Evolutionary conservation across 2,797 vertebrate genomes (phyloP).

Genomic region (Lerista edwardsae): DNA sequence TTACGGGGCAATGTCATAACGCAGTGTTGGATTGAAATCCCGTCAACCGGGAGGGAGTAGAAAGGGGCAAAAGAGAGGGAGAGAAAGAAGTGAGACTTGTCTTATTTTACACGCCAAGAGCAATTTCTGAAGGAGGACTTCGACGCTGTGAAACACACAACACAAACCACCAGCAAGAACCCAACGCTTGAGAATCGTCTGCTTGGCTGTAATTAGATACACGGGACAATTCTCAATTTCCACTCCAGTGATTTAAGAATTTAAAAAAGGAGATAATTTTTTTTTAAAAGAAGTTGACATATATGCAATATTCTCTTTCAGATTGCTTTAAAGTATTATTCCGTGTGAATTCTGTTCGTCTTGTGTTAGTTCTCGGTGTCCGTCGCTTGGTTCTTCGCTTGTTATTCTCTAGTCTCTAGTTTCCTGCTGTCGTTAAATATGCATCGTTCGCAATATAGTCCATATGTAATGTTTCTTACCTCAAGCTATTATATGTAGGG

Average conservation of each 20-base stretch:
- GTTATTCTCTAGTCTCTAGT: conserved; percentile 58
- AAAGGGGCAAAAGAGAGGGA: neutral
- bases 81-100: conserved; percentile 2
- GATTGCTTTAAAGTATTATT: conserved; percentile 64
- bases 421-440: conserved; percentile 43
- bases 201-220: neutral
- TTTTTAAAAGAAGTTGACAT: conserved; percentile 52
- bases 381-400: conserved; percentile 58
- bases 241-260: neutral
- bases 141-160: conserved; percentile 17
- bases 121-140: neutral
- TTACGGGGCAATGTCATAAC: conserved; percentile 1
- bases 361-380: conserved; percentile 61
- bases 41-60: neutral
- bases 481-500: conserved; percentile 65
- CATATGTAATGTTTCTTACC: conserved; percentile 66
- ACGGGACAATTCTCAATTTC: neutral
- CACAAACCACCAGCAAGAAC: conserved; percentile 44
- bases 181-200: neutral
- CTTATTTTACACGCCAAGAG: conserved; percentile 36
- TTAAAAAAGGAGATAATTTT: too few species aligned
- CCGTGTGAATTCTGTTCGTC: conserved; percentile 58
- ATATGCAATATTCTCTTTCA: conserved; percentile 76
- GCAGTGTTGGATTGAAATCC: conserved; percentile 19
- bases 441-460: conserved; percentile 41